A percentile compares a stretch with the other conserved stretches of the same genome.
Evolutionary conservation across 1,140 invertebrate genomes (phyloP).

Genomic region (Penaeus japonicus): DNA sequence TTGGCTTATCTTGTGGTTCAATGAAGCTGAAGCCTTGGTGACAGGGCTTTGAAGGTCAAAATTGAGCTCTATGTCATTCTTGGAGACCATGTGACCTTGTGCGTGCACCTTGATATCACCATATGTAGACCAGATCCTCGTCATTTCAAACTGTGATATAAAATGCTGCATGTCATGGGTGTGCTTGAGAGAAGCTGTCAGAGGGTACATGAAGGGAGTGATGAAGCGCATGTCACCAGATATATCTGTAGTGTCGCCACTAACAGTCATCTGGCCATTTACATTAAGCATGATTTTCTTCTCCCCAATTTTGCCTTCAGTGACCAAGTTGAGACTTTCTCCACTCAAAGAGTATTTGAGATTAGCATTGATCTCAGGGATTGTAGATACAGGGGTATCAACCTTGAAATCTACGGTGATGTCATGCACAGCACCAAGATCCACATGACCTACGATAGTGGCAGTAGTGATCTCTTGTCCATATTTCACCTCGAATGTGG

Average conservation of each 20-base stretch:
- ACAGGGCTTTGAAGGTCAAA: neutral
- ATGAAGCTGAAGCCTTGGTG: neutral
- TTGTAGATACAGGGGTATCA: too few relatives aligned
- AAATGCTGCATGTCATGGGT: neutral
- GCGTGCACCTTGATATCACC: neutral
- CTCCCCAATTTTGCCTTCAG: neutral
- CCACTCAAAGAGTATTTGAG: neutral
- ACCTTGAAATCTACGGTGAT: neutral
- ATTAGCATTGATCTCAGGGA: neutral
- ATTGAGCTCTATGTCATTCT: neutral
- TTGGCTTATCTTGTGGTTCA: neutral
- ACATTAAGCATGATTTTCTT: neutral
- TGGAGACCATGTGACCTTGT: neutral
- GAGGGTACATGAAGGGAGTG: neutral
- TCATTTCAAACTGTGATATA: neutral
- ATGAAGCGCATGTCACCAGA: neutral
- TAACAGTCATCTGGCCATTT: neutral
- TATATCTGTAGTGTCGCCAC: neutral
- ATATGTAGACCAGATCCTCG: constrained; percentile 6
- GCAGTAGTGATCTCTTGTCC: neutral
- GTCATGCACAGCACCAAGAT: neutral
- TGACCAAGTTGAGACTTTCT: neutral
- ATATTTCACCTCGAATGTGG: neutral
- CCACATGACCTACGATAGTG: neutral
- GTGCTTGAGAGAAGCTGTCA: neutral